Conservation (phyloP, 2,888 invertebrate species). For the Epinotia brunnichana region DNA sequence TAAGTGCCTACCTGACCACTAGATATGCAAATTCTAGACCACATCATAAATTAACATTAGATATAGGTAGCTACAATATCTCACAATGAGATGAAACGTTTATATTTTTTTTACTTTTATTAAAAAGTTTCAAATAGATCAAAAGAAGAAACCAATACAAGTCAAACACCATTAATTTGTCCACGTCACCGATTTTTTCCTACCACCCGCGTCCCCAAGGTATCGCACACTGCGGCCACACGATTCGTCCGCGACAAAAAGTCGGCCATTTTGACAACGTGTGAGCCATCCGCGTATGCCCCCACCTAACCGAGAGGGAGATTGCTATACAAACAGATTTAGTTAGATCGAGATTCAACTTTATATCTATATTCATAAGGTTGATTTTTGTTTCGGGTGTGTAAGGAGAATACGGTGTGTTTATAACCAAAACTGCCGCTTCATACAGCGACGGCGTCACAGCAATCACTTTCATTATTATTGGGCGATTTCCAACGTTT, state of each 20-base stretch:
- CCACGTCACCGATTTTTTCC: constrained; percentile 23
- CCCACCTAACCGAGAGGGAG: constrained; percentile 70
- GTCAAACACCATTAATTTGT: neutral
- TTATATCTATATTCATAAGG: constrained; percentile 52
- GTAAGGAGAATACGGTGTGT: constrained; percentile 78
- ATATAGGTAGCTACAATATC: neutral
- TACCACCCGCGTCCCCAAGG: constrained; percentile 15
- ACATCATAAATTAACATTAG: neutral
- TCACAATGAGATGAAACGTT: neutral
- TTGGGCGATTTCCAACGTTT: constrained; percentile 83
- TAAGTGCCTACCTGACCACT: neutral
- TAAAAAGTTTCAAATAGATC: neutral
- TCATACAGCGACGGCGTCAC: constrained; percentile 82
- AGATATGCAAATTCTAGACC: neutral
- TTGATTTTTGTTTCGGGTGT: constrained; percentile 50
- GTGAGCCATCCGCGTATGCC: constrained; percentile 71
- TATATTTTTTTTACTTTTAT: neutral
- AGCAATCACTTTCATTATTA: constrained; percentile 84
- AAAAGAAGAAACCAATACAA: neutral
- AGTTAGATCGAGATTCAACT: constrained; percentile 50
- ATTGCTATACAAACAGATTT: constrained; percentile 57
- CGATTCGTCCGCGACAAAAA: constrained; percentile 59
- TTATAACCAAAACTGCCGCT: constrained; percentile 84
- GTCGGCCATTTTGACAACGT: constrained; percentile 79
- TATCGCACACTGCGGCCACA: constrained; percentile 33